These are phyloP conservation scores for Scolanthus callimorphus DNA, from an alignment of 92 coral and sea anemone species.

Conservation along the genomic window DNA sequence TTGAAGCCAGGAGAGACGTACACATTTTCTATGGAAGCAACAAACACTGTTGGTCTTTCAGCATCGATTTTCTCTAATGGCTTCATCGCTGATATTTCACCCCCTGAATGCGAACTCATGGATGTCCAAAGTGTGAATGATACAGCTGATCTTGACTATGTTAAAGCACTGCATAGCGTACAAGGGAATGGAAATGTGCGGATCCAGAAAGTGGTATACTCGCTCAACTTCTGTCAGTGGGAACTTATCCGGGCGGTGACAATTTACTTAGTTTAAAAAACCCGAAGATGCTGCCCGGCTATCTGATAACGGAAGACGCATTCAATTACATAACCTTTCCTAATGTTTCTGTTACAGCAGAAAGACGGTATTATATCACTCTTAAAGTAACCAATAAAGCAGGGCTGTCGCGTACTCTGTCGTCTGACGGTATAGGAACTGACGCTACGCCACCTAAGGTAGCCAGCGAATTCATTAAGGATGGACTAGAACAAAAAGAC, in stretches of 20 bases:
- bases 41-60: constrained; percentile 70
- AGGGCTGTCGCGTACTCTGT: constrained; percentile 38
- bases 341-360: constrained; percentile 29
- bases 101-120: constrained; percentile 44
- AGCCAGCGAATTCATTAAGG: constrained; percentile 51
- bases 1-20: constrained; percentile 48
- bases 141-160: constrained; percentile 57
- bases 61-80: constrained; percentile 56
- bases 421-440: constrained; percentile 76
- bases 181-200: constrained; percentile 54
- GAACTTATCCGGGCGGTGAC: constrained; percentile 76
- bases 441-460: constrained; percentile 74
- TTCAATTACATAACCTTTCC: constrained; percentile 27
- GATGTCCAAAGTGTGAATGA: constrained; percentile 50
- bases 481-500: constrained; percentile 65
- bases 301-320: constrained; percentile 7
- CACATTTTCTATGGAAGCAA: constrained; percentile 51
- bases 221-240: constrained; percentile 43
- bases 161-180: constrained; percentile 39
- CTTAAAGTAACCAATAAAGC: constrained; percentile 60
- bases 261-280: too few relatives aligned
- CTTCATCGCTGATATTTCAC: constrained; percentile 60
- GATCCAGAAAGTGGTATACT: constrained; percentile 81
- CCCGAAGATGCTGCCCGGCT: constrained; percentile 10
- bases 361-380: constrained; percentile 62